These are phyloP conservation scores for Drosophila pseudoobscura DNA, from an alignment of 1,140 invertebrate species.

Conservation along the genomic window DNA sequence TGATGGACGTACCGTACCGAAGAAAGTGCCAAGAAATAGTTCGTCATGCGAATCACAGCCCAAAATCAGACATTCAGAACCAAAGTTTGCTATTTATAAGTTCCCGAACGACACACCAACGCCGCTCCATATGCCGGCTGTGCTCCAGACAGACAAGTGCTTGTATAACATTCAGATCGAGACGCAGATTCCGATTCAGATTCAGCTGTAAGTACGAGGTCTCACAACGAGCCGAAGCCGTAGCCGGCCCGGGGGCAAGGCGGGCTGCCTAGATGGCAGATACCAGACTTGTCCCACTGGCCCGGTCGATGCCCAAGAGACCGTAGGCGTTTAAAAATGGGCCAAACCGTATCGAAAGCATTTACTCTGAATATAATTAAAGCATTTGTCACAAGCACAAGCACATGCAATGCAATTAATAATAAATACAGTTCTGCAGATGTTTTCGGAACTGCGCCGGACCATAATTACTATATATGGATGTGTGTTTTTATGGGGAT, in stretches of 20 bases:
- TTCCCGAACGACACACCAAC: slow-evolving; percentile 39
- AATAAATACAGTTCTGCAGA: slow-evolving; percentile 39
- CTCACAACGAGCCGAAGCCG: slow-evolving; percentile 12
- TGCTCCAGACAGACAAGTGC: slow-evolving; percentile 28
- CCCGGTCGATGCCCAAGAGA: slow-evolving; percentile 46
- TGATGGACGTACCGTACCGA: slow-evolving; percentile 32
- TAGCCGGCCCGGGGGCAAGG: slow-evolving; percentile 4
- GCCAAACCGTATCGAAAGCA: slow-evolving; percentile 42
- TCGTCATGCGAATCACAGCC: slow-evolving; percentile 61
- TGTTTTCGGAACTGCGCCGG: neutral
- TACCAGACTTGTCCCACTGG: slow-evolving; percentile 65
- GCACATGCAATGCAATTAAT: slow-evolving; percentile 54
- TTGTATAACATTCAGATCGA: slow-evolving; percentile 38
- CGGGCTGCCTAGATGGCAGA: slow-evolving; percentile 26
- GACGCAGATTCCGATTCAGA: slow-evolving; percentile 13
- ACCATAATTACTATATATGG: neutral
- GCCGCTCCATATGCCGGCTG: slow-evolving; percentile 11
- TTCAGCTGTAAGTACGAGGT: slow-evolving; percentile 16
- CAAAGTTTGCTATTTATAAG: slow-evolving; percentile 51
- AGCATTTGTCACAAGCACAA: slow-evolving; percentile 59
- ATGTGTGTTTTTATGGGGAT: slow-evolving; percentile 2
- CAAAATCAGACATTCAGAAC: slow-evolving; percentile 38
- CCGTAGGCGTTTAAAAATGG: slow-evolving; percentile 44
- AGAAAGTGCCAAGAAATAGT: slow-evolving; percentile 41
- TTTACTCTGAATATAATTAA: slow-evolving; percentile 63